Base-by-base conservation (phyloP, 2,113 vertebrate genomes). In the Anser brachyrhynchus region DNA sequence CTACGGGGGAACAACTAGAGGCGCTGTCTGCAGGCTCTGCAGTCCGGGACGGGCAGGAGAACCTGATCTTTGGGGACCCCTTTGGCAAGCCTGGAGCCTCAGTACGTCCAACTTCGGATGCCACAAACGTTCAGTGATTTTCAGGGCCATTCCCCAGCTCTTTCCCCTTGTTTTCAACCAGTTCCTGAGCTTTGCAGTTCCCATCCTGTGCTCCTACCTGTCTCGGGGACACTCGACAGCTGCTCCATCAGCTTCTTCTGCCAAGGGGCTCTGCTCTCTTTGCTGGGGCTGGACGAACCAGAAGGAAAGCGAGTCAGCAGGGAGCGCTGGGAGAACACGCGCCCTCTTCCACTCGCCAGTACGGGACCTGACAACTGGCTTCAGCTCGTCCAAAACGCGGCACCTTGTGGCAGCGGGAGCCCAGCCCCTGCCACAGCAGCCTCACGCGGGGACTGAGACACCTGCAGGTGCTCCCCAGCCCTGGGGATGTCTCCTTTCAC, bases 161-260 rank as follows among this genome's bases (percentile, higher is more conserved):
- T 6, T 4, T 33, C 6, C 37, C 62, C 35, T 54, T 2, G 2
- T 52, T 29, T 75, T 39, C 83, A 77, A 74, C 88, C 41, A 0
- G 2, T 54, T 70, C 28, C 37, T 3, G 7, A 58, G 41, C 69
- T 65, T 39, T 46, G 21, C 41, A 41, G 37, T 21, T 86, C 67
- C 64, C 17, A 2, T 9, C 54, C 66, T 5, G 2, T 25, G 43
- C 22, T 97, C 97, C 75, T 91, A 99, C 99, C 99, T 98, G 97
- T 99, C 90, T 97, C 49, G 5, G 99, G 99, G 72, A 99, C 98
- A 2, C 91, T 94, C 0, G 95, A 96, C 72, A 99, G 98, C 43
- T 98, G 97, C 74, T 97, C 55, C 81, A 91, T 49, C 97, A 99
- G 97, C 55, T 81, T 98, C 79, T 94, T 90, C 93, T 98, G 97